Percentiles rank a stretch among this genome's conserved stretches.
Conservation (phyloP, 2,113 vertebrate species). For the Pseudopipra pipra region DNA sequence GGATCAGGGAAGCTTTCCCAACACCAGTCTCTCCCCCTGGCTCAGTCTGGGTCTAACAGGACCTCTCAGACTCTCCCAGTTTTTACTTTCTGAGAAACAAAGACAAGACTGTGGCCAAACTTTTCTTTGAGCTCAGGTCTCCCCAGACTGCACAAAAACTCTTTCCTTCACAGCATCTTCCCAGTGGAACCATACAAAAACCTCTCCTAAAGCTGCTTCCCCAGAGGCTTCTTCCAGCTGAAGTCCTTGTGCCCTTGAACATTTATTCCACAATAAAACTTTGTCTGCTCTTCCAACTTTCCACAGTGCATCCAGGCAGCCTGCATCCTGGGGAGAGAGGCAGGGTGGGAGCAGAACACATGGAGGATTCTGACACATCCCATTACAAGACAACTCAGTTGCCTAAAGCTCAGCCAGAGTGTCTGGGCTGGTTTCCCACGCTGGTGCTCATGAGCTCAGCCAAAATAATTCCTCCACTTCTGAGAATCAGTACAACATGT, state of each 20-base stretch:
- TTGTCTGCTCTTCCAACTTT: slow-evolving; percentile 1
- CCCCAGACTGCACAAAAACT: background rate
- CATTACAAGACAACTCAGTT: background rate
- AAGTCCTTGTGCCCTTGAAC: background rate
- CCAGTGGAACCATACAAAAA: background rate
- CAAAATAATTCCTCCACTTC: slow-evolving; percentile 1
- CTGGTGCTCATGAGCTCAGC: background rate
- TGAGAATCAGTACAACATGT: background rate
- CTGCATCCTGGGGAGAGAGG: background rate
- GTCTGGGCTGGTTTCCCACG: slow-evolving; percentile 25
- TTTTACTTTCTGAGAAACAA: background rate
- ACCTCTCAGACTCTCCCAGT: background rate
- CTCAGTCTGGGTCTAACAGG: background rate
- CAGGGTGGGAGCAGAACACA: background rate
- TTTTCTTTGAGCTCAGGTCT: background rate
- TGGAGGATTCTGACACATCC: background rate
- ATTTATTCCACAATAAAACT: slow-evolving; percentile 39
- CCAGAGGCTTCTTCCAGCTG: slow-evolving; percentile 10
- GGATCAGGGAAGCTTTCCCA: background rate
- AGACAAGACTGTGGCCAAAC: background rate
- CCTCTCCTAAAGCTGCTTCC: background rate
- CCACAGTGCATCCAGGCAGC: background rate
- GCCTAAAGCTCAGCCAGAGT: background rate
- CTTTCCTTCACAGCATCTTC: background rate
- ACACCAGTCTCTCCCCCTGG: background rate